Evolutionary conservation across 2,888 invertebrate genomes (phyloP).

Genomic region (Oscheius sp.): DNA sequence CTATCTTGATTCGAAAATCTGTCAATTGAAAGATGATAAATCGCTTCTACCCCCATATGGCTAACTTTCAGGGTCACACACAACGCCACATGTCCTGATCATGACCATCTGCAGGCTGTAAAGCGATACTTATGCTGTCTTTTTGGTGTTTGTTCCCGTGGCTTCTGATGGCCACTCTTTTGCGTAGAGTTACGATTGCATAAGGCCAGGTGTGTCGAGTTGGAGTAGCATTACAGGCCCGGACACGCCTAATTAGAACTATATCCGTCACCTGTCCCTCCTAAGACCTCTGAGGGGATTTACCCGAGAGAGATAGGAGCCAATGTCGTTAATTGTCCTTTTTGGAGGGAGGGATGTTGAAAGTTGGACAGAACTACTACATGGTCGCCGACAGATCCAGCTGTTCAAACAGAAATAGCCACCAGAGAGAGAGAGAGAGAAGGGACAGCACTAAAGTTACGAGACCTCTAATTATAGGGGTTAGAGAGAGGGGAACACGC

Average conservation of each 20-base stretch:
- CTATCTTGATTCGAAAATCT: too few species aligned
- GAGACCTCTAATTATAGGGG: background rate
- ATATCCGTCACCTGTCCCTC: constrained; percentile 10
- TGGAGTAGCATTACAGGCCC: constrained; percentile 12
- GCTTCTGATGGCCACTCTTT: background rate
- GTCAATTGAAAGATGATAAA: background rate
- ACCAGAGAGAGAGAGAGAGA: background rate
- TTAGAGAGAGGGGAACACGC: background rate
- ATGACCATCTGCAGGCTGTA: constrained; percentile 27
- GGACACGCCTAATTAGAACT: constrained; percentile 15
- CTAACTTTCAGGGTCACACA: constrained; percentile 18
- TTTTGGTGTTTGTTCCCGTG: constrained; percentile 24
- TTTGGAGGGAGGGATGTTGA: background rate
- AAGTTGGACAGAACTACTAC: background rate
- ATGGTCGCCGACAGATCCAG: background rate
- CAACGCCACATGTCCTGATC: constrained; percentile 12
- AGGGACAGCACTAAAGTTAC: constrained; percentile 8
- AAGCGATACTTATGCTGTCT: constrained; percentile 22
- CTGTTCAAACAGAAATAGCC: constrained; percentile 14
- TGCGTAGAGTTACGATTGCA: constrained; percentile 23
- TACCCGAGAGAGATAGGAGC: background rate
- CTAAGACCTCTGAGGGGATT: too few species aligned
- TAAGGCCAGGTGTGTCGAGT: constrained; percentile 10
- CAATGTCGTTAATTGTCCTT: background rate
- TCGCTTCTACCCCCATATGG: constrained; percentile 12